Conservation (phyloP, 2,888 invertebrate species). For the Allolobophora icterica region DNA sequence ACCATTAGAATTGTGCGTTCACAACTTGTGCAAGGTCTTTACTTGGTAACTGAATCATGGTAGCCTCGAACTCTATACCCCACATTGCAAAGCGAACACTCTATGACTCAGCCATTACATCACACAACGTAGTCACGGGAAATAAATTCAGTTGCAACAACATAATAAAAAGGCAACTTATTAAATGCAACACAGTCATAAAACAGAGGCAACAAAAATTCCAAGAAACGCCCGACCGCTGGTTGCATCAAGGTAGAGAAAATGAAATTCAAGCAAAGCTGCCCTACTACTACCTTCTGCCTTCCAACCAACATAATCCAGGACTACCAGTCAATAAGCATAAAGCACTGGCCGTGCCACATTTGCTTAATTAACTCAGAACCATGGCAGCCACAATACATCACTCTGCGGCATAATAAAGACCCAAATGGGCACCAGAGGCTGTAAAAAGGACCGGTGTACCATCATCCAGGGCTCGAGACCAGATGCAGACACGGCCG, state of each 20-base stretch:
- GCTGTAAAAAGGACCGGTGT: not conserved
- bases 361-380: not conserved
- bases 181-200: not conserved
- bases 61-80: not conserved
- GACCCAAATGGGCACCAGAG: slow-evolving; percentile 2
- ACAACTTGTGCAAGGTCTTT: too few relatives aligned
- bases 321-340: not conserved
- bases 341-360: not conserved
- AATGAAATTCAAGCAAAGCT: not conserved
- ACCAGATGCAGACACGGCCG: not conserved
- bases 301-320: not conserved
- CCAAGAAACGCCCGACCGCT: not conserved
- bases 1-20: not conserved
- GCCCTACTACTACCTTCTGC: not conserved
- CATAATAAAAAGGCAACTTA: not conserved
- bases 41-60: too few relatives aligned
- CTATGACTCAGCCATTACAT: not conserved
- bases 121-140: not conserved
- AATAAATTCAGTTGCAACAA: not conserved
- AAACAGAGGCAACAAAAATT: not conserved
- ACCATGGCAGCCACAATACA: not conserved
- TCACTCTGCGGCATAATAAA: not conserved
- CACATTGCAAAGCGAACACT: not conserved
- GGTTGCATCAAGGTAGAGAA: not conserved
- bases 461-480: not conserved